Evolutionary conservation across 2,888 invertebrate genomes (phyloP).

Genomic region (Rhagophthalmus giganteus): DNA sequence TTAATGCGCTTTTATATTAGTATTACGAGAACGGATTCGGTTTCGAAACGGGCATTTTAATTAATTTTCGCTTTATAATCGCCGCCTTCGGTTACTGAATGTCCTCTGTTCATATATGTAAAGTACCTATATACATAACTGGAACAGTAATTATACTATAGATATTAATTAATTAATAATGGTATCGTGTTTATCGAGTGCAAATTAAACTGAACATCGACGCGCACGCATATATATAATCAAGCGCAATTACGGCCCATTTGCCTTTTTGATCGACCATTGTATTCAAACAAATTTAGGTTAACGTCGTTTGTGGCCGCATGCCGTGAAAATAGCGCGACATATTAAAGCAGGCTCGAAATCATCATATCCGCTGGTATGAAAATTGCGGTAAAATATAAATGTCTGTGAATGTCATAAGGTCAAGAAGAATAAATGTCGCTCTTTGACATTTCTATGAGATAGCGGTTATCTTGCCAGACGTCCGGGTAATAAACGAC

Average conservation of each 20-base stretch:
- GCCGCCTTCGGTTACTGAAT: neutral
- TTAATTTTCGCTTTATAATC: neutral
- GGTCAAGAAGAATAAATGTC: conserved; percentile 13
- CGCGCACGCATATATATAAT: conserved; percentile 1
- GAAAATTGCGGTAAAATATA: conserved; percentile 4
- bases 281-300: conserved; percentile 5
- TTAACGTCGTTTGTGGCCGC: conserved; percentile 2
- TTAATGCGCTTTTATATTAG: neutral
- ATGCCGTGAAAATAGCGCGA: conserved; percentile 7
- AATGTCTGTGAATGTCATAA: conserved; percentile 1
- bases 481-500: conserved; percentile 4
- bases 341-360: neutral
- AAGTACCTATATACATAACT: neutral
- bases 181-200: neutral
- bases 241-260: conserved; percentile 9
- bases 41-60: conserved; percentile 1
- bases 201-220: neutral
- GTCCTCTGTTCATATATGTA: neutral
- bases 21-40: conserved; percentile 1
- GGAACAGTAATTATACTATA: neutral
- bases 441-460: conserved; percentile 4
- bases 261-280: conserved; percentile 10
- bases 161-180: neutral
- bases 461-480: conserved; percentile 6
- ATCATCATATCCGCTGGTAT: neutral